Base-by-base conservation (phyloP, 2,888 invertebrate species). In the Tetropium fuscum region DNA sequence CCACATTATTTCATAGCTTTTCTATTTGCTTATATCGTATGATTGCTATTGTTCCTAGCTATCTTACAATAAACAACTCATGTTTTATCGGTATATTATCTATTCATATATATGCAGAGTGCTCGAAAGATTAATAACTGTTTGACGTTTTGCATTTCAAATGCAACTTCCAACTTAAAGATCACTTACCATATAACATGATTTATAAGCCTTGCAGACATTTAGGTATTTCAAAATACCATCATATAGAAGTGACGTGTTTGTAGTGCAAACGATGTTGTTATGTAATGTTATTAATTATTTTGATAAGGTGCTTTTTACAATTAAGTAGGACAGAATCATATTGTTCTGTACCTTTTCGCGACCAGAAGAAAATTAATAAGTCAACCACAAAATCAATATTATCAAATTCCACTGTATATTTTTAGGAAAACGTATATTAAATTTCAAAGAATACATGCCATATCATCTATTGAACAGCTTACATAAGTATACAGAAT, bases 81-180 rank as follows among this genome's bases (percentile, higher is more conserved):
- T 40, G 51, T 51, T 51, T 40, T 51, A 51, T 51, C 51, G 25
- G 7, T 15, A 11, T 18, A 40, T 51, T 51, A 51, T 51, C 51
- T 51, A 51, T 51, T 38, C 51, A 51, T 51, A 51, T 22, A 51
- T 51, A 51, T 51, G 40, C 51, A 40, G 40, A 51, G 40, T 19
- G 51, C 10, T 25, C 25, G 7, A 10, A 18, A 51, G 38, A 51
- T 51, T 51, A 51, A 51, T 51, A 51, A 51, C 36, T 15, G 51
- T 51, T 51, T 40, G 51, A 51, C 51, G 40, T 51, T 49, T 51
- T 51, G 40, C 48, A 48, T 48, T 48, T 48, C 48, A 6, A 48
- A 36, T 48, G 48, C 48, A 48, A 47, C 47, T 34, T 32, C 47
- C 30, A 47, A 47, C 13, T 48, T 48, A 36, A 48, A 36, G 15